Base-by-base conservation (phyloP, 92 coral and sea anemone genomes). In the Phenganax subtilis region DNA sequence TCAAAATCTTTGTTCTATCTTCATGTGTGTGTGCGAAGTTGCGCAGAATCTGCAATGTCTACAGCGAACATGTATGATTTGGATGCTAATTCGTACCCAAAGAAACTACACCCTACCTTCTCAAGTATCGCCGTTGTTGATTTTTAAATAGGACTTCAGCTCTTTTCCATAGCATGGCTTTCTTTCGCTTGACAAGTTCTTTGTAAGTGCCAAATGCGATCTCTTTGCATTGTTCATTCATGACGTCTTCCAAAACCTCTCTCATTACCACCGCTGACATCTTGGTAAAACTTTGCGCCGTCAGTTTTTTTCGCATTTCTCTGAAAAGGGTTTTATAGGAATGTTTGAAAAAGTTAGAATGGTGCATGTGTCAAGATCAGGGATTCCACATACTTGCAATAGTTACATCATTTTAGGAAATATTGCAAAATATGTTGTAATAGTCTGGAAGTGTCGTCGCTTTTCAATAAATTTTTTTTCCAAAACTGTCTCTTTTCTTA, bases 51-150 rank as follows among this genome's bases (percentile, higher is more conserved):
- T 37, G 3, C 47, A 37, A 37, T 37, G 47, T 37, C 47, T 37
- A 37, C 47, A 37, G 47, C 5, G 47, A 5, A 37, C 3, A 37
- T 37, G 25, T 0, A 37, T 37, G 47, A 5, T 37, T 37, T 37
- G 47, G 47, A 44, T 15, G 15, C 8, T 25, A 51, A 15, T 57
- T 8, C 14, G 14, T 31, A 15, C 16, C 15, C 14, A 76, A 10
- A 47, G 15, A 55, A 53, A 17, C 11, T 55, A 16, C 14, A 54
- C n/a, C 78, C 77, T 60, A 93, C 98, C 83, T 88, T 31, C 84
- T 75, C 57, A 91, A 91, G 67, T 87, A 90, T 75, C 87, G 80
- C 75, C 75, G 91, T 89, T 68, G 80, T 77, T 3, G 89, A 80
- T 55, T 61, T 80, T 78, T 84, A 52, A 14, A 76, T 80, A 71